Evolutionary conservation across 2,113 vertebrate genomes (phyloP).

Genomic region (Pao palembangensis): DNA sequence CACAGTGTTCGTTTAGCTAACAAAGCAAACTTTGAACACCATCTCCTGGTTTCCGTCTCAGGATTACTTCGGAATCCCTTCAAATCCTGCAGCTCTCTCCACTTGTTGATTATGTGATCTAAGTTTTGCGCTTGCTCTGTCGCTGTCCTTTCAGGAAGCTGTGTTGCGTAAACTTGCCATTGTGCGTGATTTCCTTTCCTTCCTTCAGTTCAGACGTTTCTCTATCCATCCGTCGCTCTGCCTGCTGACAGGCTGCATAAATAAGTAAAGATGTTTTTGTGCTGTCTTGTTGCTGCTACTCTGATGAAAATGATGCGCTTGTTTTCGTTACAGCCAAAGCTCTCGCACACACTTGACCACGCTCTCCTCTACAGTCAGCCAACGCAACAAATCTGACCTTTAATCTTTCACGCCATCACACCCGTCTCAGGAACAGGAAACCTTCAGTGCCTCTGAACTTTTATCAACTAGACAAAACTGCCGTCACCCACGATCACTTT

Average conservation of each 20-base stretch:
- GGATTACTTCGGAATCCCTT: no score
- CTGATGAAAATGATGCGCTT: no score
- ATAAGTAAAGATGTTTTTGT: neutral
- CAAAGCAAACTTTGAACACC: no score
- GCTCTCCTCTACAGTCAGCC: neutral
- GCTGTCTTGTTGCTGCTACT: neutral
- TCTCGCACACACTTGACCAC: neutral
- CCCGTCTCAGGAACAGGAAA: conserved; percentile 18
- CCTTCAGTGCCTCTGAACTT: conserved; percentile 25
- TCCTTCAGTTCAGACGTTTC: neutral
- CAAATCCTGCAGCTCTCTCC: no score
- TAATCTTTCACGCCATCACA: conserved; percentile 25
- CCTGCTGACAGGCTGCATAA: no score
- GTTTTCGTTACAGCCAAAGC: neutral
- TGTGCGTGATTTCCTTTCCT: no score
- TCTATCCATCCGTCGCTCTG: neutral
- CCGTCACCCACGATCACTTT: conserved; percentile 20
- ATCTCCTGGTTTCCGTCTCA: no score
- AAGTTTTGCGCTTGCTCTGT: no score
- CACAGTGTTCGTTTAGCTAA: no score
- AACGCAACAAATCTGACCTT: conserved; percentile 11
- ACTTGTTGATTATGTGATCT: no score
- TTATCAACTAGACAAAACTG: conserved; percentile 20
- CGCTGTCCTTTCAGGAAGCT: no score
- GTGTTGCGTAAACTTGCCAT: no score